phyloP scores from a whole-genome alignment of 2,888 invertebrate genomes.

The Leptothorax acervorum region DNA sequence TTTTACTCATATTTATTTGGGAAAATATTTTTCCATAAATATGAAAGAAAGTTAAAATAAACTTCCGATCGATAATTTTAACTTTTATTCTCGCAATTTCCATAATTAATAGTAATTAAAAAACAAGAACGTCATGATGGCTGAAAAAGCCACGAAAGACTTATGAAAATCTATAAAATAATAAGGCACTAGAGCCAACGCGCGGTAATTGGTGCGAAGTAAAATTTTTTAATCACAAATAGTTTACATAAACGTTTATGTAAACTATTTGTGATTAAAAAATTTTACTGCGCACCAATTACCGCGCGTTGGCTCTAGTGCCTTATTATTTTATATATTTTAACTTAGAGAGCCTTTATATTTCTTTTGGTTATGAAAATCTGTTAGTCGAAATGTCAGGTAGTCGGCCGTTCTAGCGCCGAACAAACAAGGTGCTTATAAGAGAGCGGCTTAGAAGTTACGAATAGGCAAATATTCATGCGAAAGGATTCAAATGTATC shows the following conservation, averaged over 20 bases:
- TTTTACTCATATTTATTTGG: not conserved
- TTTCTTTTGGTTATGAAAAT: not conserved
- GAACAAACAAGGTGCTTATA: not conserved
- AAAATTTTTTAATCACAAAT: too few relatives aligned
- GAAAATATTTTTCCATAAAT: not conserved
- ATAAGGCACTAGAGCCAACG: too few relatives aligned
- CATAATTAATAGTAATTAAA: not conserved
- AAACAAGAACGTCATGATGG: not conserved
- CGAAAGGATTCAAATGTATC: slow-evolving; percentile 45
- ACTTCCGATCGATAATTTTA: not conserved
- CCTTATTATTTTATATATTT: too few relatives aligned
- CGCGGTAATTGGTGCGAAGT: too few relatives aligned
- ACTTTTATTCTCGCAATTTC: not conserved
- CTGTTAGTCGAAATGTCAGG: not conserved
- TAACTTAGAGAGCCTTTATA: too few relatives aligned
- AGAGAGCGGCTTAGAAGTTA: not conserved
- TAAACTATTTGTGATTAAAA: too few relatives aligned
- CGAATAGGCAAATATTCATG: slow-evolving; percentile 11
- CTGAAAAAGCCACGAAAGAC: not conserved
- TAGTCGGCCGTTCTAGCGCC: not conserved
- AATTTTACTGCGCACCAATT: too few relatives aligned
- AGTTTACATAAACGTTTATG: too few relatives aligned
- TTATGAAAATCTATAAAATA: not conserved
- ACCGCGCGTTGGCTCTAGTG: too few relatives aligned
- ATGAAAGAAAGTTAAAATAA: not conserved